A percentile compares a stretch with the other conserved stretches of the same genome.
phyloP scores from a whole-genome alignment of 2,888 invertebrate species.

The Meganola albula region DNA sequence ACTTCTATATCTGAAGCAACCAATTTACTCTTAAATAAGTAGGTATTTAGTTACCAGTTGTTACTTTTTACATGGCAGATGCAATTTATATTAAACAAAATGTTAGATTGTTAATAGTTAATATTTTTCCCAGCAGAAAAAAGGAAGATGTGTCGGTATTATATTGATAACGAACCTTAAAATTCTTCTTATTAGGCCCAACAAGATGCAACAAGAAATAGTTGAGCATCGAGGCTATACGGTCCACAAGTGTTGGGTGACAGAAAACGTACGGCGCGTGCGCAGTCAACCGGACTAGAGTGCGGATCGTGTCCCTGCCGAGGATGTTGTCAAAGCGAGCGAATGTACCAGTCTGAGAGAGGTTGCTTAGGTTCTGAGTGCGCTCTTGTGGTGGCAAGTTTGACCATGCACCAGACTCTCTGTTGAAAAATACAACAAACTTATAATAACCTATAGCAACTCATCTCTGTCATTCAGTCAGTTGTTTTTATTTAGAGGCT shows the following conservation, averaged over 20 bases:
- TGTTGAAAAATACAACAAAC: slow-evolving; percentile 29
- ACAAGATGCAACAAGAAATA: slow-evolving; percentile 94
- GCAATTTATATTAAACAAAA: too few relatives aligned
- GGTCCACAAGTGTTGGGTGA: slow-evolving; percentile 93
- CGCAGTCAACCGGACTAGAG: slow-evolving; percentile 86
- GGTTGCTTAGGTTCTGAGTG: slow-evolving; percentile 83
- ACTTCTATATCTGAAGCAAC: too few relatives aligned
- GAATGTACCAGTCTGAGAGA: slow-evolving; percentile 87
- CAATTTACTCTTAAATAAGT: too few relatives aligned
- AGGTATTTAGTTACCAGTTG: too few relatives aligned
- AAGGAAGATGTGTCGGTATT: too few relatives aligned
- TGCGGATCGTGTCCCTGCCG: slow-evolving; percentile 91
- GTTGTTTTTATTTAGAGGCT: too few relatives aligned
- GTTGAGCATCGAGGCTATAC: slow-evolving; percentile 96
- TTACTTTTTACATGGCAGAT: too few relatives aligned
- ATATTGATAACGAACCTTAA: slow-evolving; percentile 84
- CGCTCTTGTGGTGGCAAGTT: slow-evolving; percentile 83
- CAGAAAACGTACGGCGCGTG: slow-evolving; percentile 89
- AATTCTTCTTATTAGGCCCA: slow-evolving; percentile 93
- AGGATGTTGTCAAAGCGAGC: slow-evolving; percentile 95
- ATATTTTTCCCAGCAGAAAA: too few relatives aligned
- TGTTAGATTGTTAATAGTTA: too few relatives aligned
- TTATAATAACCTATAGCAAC: too few relatives aligned
- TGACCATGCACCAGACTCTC: slow-evolving; percentile 87
- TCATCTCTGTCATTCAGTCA: too few relatives aligned